Evolutionary conservation across 2,888 invertebrate species (phyloP).

Genomic region (Nyleta sp.): DNA sequence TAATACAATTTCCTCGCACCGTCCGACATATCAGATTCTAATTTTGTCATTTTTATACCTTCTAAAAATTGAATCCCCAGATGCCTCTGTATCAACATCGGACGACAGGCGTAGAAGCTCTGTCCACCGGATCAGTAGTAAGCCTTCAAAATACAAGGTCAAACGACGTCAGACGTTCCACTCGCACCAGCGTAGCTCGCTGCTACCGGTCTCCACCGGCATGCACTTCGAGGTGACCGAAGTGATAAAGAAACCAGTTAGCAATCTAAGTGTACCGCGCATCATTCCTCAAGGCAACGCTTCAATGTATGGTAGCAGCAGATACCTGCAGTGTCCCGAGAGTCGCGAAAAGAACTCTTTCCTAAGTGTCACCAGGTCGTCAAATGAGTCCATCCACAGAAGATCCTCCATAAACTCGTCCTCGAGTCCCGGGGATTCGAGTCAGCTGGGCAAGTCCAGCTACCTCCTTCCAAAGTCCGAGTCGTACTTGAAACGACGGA

Average conservation of each 20-base stretch:
- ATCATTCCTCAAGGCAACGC: conserved; percentile 78
- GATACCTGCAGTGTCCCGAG: conserved; percentile 66
- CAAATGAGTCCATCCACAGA: conserved; percentile 70
- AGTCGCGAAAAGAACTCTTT: conserved; percentile 70
- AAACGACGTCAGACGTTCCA: conserved; percentile 81
- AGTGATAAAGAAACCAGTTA: conserved; percentile 76
- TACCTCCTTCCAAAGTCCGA: conserved; percentile 66
- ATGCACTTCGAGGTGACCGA: conserved; percentile 78
- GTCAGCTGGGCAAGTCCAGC: conserved; percentile 53
- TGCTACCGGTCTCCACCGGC: conserved; percentile 44
- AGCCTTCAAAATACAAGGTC: conserved; percentile 76
- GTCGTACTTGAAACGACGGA: conserved; percentile 64
- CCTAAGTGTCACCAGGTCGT: conserved; percentile 69
- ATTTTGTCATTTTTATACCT: background rate
- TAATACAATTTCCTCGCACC: conserved; percentile 35
- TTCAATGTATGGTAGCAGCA: conserved; percentile 82
- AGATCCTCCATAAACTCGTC: conserved; percentile 66
- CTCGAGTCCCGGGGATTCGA: conserved; percentile 61
- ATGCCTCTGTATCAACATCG: conserved; percentile 73
- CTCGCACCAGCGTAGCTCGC: conserved; percentile 73
- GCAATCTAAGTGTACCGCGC: conserved; percentile 78
- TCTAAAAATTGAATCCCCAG: conserved; percentile 68
- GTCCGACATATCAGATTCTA: background rate
- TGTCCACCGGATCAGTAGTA: conserved; percentile 70
- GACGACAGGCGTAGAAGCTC: conserved; percentile 74